These are phyloP conservation scores for Drosophila dunni DNA, from an alignment of 1,140 invertebrate genomes.

Conservation along the genomic window DNA sequence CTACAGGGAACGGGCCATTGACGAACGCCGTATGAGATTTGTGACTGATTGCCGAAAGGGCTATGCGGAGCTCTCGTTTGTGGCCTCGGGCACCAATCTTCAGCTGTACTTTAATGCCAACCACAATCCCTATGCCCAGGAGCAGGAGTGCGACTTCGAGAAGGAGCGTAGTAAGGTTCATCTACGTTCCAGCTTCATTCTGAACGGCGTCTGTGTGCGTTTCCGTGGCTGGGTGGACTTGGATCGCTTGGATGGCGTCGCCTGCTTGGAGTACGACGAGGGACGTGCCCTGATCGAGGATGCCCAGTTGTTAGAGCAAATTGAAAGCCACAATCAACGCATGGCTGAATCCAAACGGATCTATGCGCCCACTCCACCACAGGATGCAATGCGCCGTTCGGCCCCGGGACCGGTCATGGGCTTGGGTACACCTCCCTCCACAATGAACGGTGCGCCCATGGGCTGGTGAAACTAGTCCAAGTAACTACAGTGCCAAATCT, in stretches of 20 bases:
- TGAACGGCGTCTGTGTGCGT: constrained; percentile 98
- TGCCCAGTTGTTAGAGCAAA: constrained; percentile 93
- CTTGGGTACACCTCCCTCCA: background rate
- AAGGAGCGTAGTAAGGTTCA: constrained; percentile 98
- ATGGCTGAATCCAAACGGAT: constrained; percentile 63
- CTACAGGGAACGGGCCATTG: constrained; percentile 94
- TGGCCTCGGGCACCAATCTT: constrained; percentile 96
- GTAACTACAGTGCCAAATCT: too few relatives aligned
- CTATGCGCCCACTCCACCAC: constrained; percentile 59
- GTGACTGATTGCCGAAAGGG: constrained; percentile 96
- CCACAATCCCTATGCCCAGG: constrained; percentile 89
- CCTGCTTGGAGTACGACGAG: constrained; percentile 96
- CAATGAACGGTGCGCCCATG: constrained; percentile 41
- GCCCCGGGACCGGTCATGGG: background rate
- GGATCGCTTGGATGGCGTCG: constrained; percentile 96
- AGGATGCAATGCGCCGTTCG: constrained; percentile 49
- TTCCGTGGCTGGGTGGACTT: constrained; percentile 98
- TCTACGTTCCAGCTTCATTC: constrained; percentile 95
- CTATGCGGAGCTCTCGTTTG: constrained; percentile 96
- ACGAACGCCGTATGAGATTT: constrained; percentile 96
- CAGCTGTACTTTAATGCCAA: constrained; percentile 92
- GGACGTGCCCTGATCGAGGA: constrained; percentile 93
- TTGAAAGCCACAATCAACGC: constrained; percentile 92
- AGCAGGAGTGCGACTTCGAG: constrained; percentile 96
- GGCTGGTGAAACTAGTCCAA: constrained; percentile 48